phyloP scores from a whole-genome alignment of 2,888 invertebrate genomes.

The Julus scandinavius region DNA sequence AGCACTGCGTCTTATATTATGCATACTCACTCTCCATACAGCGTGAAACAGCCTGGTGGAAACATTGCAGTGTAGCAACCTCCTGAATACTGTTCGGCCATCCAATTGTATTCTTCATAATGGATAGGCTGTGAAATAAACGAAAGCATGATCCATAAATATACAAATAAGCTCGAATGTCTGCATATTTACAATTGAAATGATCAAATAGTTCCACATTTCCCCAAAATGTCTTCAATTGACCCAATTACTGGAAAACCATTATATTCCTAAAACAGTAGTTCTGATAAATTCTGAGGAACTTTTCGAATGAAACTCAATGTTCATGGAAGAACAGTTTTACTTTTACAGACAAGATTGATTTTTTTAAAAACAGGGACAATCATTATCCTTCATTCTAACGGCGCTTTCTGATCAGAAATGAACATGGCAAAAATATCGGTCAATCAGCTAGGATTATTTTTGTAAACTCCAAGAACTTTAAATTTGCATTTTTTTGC shows the following conservation, averaged over 20 bases:
- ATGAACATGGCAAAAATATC: background rate
- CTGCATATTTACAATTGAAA: background rate
- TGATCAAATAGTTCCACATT: background rate
- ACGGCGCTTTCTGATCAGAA: background rate
- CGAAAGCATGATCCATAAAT: background rate
- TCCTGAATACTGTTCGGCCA: slow-evolving; percentile 64
- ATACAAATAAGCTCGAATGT: background rate
- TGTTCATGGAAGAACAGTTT: too few relatives aligned
- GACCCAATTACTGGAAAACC: too few relatives aligned
- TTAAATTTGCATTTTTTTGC: too few relatives aligned
- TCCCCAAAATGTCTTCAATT: background rate
- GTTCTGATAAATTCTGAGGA: too few relatives aligned
- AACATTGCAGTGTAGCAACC: slow-evolving; percentile 64
- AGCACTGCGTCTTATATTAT: background rate
- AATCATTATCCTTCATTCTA: too few relatives aligned
- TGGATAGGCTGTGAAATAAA: slow-evolving; percentile 60
- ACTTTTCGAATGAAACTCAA: too few relatives aligned
- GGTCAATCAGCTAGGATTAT: background rate
- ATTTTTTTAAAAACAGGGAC: too few relatives aligned
- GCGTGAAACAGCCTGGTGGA: slow-evolving; percentile 65
- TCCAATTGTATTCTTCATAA: slow-evolving; percentile 65
- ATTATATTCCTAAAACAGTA: too few relatives aligned
- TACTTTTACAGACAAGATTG: too few relatives aligned
- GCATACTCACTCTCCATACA: slow-evolving; percentile 63
- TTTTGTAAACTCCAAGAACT: background rate